Conservation (phyloP, 2,888 invertebrate species). For the Athripsodes cinereus region DNA sequence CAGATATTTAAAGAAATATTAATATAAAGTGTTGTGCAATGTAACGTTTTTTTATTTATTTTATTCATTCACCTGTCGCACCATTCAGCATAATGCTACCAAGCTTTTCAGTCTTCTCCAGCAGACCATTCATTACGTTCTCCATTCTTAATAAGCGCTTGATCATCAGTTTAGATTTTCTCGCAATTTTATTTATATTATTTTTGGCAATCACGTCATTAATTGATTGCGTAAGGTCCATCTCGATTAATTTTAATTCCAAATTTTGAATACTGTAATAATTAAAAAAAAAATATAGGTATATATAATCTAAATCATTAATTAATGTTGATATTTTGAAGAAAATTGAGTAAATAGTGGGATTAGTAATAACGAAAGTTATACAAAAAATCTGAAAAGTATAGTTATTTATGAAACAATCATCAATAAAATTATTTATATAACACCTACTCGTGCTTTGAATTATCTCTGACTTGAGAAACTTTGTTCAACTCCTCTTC, state of each 20-base stretch:
- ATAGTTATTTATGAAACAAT: no score
- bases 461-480: background rate
- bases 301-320: no score
- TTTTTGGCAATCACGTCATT: background rate
- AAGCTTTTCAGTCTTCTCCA: background rate
- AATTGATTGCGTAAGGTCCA: background rate
- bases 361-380: no score
- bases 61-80: background rate
- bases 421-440: background rate
- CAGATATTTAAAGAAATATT: no score
- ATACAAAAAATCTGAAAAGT: no score
- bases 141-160: background rate
- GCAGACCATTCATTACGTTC: background rate
- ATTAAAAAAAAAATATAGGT: no score
- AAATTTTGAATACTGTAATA: background rate
- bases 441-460: background rate
- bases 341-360: no score
- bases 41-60: no score
- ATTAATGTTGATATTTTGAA: no score
- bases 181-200: background rate
- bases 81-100: background rate
- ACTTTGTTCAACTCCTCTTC: background rate
- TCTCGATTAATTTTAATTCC: background rate
- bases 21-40: no score
- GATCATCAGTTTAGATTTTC: background rate